Percentiles rank a stretch among this genome's conserved stretches.
phyloP scores from a whole-genome alignment of 2,888 invertebrate species.

The Orchesellides sinensis region DNA sequence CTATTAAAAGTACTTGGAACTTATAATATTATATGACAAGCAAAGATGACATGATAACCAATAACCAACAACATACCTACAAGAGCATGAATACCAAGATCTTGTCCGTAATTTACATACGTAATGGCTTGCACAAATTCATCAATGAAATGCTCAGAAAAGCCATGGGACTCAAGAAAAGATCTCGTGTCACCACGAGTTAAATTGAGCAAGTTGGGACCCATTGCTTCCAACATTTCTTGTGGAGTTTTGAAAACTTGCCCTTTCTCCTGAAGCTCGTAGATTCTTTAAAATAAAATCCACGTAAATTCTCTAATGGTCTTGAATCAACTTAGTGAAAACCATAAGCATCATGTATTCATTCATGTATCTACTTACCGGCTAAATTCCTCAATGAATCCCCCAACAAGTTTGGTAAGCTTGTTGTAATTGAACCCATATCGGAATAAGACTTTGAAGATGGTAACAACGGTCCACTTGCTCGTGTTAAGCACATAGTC shows the following conservation, averaged over 20 bases:
- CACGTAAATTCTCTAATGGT: too few relatives aligned
- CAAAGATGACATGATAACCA: too few relatives aligned
- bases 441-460: constrained; percentile 79
- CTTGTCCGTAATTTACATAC: constrained; percentile 82
- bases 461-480: constrained; percentile 77
- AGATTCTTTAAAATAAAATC: constrained; percentile 79
- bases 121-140: constrained; percentile 80
- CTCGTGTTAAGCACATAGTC: constrained; percentile 80
- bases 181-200: constrained; percentile 77
- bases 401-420: constrained; percentile 77
- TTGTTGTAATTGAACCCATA: constrained; percentile 80
- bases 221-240: constrained; percentile 80
- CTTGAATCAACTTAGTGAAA: too few relatives aligned
- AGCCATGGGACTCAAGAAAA: constrained; percentile 77
- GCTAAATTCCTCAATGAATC: constrained; percentile 77
- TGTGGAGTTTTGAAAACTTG: constrained; percentile 79
- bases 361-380: constrained; percentile 75
- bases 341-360: not conserved
- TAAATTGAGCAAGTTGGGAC: constrained; percentile 78
- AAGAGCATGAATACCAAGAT: constrained; percentile 79
- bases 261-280: constrained; percentile 79
- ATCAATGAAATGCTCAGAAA: constrained; percentile 78
- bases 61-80: constrained; percentile 78
- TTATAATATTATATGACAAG: too few relatives aligned
- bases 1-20: too few relatives aligned